Evolutionary conservation across 2,113 vertebrate species (phyloP).

Genomic region (Ctenomys sociabilis): DNA sequence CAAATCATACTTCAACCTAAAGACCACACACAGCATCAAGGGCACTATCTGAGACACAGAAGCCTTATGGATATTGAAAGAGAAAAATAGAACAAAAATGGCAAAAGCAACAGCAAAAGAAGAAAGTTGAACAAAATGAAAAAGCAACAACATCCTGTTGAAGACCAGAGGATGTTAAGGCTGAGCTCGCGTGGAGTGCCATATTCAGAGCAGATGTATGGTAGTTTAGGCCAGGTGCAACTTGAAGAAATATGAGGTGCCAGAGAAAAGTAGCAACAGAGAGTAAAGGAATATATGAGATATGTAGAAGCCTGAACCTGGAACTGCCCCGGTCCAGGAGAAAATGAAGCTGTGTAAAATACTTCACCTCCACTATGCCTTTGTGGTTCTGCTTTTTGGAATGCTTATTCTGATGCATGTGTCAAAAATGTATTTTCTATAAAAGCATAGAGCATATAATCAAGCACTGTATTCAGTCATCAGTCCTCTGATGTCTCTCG

Average conservation of each 20-base stretch:
- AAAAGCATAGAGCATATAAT: constrained; percentile 92
- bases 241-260: constrained; percentile 84
- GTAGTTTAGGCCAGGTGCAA: constrained; percentile 84
- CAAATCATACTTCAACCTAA: too few relatives aligned
- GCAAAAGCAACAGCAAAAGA: too few relatives aligned
- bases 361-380: constrained; percentile 92
- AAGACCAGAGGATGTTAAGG: too few relatives aligned
- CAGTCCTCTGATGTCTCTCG: constrained; percentile 82
- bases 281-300: constrained; percentile 85
- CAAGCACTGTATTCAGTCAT: constrained; percentile 89
- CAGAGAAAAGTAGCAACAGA: constrained; percentile 82
- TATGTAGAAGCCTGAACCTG: constrained; percentile 91
- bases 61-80: too few relatives aligned
- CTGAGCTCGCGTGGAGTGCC: constrained; percentile 28
- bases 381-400: constrained; percentile 94
- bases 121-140: too few relatives aligned
- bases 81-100: too few relatives aligned
- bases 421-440: constrained; percentile 97
- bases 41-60: too few relatives aligned
- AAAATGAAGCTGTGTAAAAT: constrained; percentile 86
- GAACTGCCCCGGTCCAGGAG: constrained; percentile 90
- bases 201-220: constrained; percentile 79
- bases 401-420: constrained; percentile 94
- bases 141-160: too few relatives aligned
- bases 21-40: too few relatives aligned